Conservation (phyloP, 92 coral and sea anemone genomes). For the Ricordea florida region DNA sequence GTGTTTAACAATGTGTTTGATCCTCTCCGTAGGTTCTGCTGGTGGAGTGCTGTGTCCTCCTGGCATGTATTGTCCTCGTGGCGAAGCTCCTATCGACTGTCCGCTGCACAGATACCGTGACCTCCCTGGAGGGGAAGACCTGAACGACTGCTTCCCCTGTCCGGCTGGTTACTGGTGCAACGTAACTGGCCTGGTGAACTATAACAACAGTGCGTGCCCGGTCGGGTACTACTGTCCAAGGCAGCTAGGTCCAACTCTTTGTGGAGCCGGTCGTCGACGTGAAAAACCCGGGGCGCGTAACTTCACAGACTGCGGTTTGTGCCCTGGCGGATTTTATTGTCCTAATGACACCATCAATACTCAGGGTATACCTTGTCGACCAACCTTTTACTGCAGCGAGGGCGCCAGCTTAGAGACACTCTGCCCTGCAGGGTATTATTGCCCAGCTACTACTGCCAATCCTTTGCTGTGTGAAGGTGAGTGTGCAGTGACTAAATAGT, state of each 20-base stretch:
- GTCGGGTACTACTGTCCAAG: slow-evolving; percentile 87
- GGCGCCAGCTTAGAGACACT: slow-evolving; percentile 75
- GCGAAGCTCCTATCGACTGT: slow-evolving; percentile 73
- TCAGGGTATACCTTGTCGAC: slow-evolving; percentile 86
- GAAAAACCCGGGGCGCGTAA: slow-evolving; percentile 78
- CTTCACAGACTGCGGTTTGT: slow-evolving; percentile 71
- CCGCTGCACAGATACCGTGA: slow-evolving; percentile 91
- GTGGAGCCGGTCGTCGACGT: slow-evolving; percentile 91
- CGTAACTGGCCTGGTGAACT: slow-evolving; percentile 86
- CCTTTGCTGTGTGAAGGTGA: slow-evolving; percentile 88
- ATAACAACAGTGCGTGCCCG: slow-evolving; percentile 87
- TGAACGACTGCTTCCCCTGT: slow-evolving; percentile 88
- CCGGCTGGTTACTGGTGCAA: slow-evolving; percentile 99
- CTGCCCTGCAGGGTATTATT: slow-evolving; percentile 90
- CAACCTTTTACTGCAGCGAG: slow-evolving; percentile 69
- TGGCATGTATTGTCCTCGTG: slow-evolving; percentile 82
- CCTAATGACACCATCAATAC: slow-evolving; percentile 69
- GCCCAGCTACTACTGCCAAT: slow-evolving; percentile 67
- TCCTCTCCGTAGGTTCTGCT: slow-evolving; percentile 58
- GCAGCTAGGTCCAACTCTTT: slow-evolving; percentile 78
- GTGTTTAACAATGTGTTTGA: no score
- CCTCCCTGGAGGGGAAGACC: slow-evolving; percentile 67
- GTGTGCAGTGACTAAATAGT: no score
- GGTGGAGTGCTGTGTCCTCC: slow-evolving; percentile 82
- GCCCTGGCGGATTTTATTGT: slow-evolving; percentile 92